Evolutionary conservation across 1,140 invertebrate species (phyloP).

Genomic region (Leptinotarsa defecta): DNA sequence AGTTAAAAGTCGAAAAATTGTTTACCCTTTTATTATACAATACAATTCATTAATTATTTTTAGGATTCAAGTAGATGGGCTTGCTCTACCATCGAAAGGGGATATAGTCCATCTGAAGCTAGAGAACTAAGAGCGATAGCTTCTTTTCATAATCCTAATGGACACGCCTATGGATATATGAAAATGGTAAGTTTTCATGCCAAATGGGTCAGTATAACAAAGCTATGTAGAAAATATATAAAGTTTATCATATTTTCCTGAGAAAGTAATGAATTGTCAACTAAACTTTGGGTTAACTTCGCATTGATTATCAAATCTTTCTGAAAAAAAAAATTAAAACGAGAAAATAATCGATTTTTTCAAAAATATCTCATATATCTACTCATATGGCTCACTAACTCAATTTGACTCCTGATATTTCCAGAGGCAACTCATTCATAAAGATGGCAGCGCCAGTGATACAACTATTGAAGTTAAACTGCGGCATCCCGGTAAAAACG

Average conservation of each 20-base stretch:
- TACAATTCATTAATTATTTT: slow-evolving; percentile 9
- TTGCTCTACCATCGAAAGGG: slow-evolving; percentile 82
- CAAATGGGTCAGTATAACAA: too few species aligned
- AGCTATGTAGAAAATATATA: too few species aligned
- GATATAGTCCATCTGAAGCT: slow-evolving; percentile 84
- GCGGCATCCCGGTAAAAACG: slow-evolving; percentile 79
- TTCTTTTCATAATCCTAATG: slow-evolving; percentile 88
- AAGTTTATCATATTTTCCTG: too few species aligned
- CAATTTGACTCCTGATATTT: slow-evolving; percentile 36
- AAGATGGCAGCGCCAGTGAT: slow-evolving; percentile 84
- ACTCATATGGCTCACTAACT: neutral
- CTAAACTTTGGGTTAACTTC: too few species aligned
- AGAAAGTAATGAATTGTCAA: too few species aligned
- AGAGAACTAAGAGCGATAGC: slow-evolving; percentile 84
- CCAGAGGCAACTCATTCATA: slow-evolving; percentile 83
- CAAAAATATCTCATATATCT: neutral
- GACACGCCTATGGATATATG: slow-evolving; percentile 85
- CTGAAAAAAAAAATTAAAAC: too few species aligned
- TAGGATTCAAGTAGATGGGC: slow-evolving; percentile 67
- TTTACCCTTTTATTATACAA: neutral
- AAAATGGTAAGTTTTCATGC: slow-evolving; percentile 67
- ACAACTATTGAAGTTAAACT: slow-evolving; percentile 88
- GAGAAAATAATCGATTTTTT: slow-evolving; percentile 15
- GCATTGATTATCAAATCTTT: too few species aligned
- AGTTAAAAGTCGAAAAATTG: too few species aligned